These are phyloP conservation scores for Macrosiphum euphorbiae DNA, from an alignment of 2,888 invertebrate genomes.

Conservation along the genomic window DNA sequence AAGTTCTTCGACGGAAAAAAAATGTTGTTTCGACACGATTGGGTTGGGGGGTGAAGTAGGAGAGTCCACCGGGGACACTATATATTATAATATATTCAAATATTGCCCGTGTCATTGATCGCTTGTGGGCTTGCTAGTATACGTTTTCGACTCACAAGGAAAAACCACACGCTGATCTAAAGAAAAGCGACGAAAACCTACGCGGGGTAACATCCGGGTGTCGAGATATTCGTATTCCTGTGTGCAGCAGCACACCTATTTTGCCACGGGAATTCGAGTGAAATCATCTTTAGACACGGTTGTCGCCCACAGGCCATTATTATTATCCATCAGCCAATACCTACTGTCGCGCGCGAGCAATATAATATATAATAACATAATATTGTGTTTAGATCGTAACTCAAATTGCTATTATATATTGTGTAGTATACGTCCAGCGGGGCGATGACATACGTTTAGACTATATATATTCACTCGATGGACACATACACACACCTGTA, in stretches of 20 bases:
- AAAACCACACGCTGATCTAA: not conserved
- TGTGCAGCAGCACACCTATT: not conserved
- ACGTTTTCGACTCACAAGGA: not conserved
- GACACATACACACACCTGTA: not conserved
- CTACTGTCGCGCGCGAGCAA: not conserved
- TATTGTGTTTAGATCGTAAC: not conserved
- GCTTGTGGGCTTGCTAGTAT: not conserved
- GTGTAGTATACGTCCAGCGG: not conserved
- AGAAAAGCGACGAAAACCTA: not conserved
- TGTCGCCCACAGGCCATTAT: not conserved
- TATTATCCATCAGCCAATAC: not conserved
- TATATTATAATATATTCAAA: not conserved
- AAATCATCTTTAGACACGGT: conserved; percentile 54
- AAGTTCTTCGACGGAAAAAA: not conserved
- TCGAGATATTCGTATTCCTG: not conserved
- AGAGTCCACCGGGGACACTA: not conserved
- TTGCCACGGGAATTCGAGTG: not conserved
- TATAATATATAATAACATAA: not conserved
- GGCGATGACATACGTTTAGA: not conserved
- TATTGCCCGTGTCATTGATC: not conserved
- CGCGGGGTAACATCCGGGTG: not conserved
- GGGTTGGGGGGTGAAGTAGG: not conserved
- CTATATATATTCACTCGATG: not conserved
- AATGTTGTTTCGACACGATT: no score
- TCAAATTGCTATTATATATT: not conserved